These are phyloP conservation scores for Belgica antarctica DNA, from an alignment of 2,888 invertebrate genomes.

Conservation along the genomic window DNA sequence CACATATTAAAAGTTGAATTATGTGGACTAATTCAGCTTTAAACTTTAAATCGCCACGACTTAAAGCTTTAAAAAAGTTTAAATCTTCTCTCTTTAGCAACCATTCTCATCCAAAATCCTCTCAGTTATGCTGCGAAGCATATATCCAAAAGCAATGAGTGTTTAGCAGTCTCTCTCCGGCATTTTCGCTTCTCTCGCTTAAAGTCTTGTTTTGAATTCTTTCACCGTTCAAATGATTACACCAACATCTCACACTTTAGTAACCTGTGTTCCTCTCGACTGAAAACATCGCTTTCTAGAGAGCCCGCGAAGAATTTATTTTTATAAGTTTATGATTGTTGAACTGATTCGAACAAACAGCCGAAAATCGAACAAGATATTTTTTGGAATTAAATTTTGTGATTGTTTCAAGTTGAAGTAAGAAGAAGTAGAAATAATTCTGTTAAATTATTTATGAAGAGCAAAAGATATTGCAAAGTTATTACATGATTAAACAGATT, in stretches of 20 bases:
- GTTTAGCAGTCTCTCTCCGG: no score
- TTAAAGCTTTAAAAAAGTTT: no score
- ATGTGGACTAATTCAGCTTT: no score
- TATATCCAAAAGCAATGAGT: no score
- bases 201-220: neutral
- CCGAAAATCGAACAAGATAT: neutral
- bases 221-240: no score
- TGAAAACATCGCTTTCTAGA: neutral
- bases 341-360: neutral
- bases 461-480: neutral
- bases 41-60: no score
- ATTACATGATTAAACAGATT: neutral
- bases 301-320: neutral
- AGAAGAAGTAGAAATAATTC: neutral
- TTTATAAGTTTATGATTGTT: neutral
- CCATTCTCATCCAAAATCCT: no score
- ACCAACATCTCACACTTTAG: neutral
- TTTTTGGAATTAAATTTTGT: neutral
- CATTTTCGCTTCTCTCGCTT: no score
- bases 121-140: no score
- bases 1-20: no score
- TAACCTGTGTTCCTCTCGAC: neutral
- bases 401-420: neutral
- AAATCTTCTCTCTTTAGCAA: no score
- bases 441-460: neutral